Percentiles rank a stretch among this genome's conserved stretches.
phyloP scores from a whole-genome alignment of 2,113 vertebrate species.

The western clawed frog (Xenopus tropicalis) region DNA sequence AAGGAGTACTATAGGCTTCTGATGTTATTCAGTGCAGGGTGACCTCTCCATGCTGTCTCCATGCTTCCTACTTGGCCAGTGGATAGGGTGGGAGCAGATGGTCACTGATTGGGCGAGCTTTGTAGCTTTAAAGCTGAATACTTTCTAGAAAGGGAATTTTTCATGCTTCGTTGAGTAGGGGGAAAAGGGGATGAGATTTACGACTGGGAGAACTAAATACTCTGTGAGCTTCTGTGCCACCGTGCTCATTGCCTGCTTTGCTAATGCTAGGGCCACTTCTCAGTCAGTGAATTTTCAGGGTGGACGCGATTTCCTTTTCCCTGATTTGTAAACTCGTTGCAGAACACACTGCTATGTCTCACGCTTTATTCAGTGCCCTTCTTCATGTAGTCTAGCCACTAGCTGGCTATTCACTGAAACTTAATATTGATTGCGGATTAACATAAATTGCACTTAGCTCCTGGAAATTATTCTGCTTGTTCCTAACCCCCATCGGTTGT shows the following conservation, averaged over 20 bases:
- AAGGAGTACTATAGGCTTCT: slow-evolving; percentile 63
- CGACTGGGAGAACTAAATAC: slow-evolving; percentile 71
- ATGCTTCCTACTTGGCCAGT: slow-evolving; percentile 69
- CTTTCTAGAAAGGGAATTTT: slow-evolving; percentile 82
- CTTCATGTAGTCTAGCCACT: no score
- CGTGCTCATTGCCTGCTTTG: background rate
- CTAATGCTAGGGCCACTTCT: background rate
- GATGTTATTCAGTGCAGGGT: slow-evolving; percentile 68
- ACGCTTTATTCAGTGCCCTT: no score
- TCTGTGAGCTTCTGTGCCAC: slow-evolving; percentile 44
- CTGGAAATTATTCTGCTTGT: slow-evolving; percentile 15
- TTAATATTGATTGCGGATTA: slow-evolving; percentile 28
- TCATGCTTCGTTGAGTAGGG: slow-evolving; percentile 77
- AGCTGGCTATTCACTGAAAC: background rate
- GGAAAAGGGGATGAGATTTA: slow-evolving; percentile 76
- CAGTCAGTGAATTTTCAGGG: no score
- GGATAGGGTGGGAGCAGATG: slow-evolving; percentile 82
- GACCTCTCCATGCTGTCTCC: slow-evolving; percentile 58
- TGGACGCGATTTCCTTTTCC: no score
- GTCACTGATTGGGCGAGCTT: slow-evolving; percentile 82
- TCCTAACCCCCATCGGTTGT: slow-evolving; percentile 7
- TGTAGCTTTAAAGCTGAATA: slow-evolving; percentile 78
- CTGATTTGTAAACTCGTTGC: no score
- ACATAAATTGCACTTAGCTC: slow-evolving; percentile 27
- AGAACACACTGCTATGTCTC: no score